phyloP scores from a whole-genome alignment of 1,140 invertebrate species.

The Drosophila ficusphila region DNA sequence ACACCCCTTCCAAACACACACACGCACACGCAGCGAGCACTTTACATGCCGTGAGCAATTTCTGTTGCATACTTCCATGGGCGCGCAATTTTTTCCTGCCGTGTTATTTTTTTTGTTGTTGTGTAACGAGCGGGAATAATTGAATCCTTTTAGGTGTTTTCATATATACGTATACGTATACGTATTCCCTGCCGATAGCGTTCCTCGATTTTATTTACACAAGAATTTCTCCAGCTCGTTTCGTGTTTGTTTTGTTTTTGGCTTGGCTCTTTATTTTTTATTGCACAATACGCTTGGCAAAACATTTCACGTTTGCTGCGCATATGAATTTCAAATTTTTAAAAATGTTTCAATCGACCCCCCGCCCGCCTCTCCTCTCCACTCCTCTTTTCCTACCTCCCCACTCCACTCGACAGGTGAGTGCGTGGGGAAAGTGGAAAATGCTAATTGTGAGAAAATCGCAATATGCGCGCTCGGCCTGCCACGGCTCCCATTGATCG shows the following conservation, averaged over 20 bases:
- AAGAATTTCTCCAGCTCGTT: slow-evolving; percentile 40
- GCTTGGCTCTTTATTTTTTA: slow-evolving; percentile 67
- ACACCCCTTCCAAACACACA: neutral
- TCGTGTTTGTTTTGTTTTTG: slow-evolving; percentile 35
- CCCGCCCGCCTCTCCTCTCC: neutral
- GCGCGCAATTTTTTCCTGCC: slow-evolving; percentile 58
- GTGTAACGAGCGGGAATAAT: slow-evolving; percentile 82
- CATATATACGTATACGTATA: slow-evolving; percentile 43
- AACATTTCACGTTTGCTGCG: slow-evolving; percentile 82
- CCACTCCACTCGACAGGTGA: neutral
- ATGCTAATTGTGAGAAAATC: slow-evolving; percentile 82
- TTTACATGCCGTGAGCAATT: slow-evolving; percentile 79
- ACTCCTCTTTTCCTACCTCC: no score
- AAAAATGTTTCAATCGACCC: slow-evolving; percentile 76
- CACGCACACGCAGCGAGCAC: slow-evolving; percentile 36
- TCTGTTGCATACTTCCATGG: slow-evolving; percentile 80
- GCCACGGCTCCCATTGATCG: slow-evolving; percentile 56
- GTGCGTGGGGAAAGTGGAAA: slow-evolving; percentile 24
- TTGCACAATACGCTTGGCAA: slow-evolving; percentile 79
- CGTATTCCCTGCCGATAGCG: slow-evolving; percentile 29
- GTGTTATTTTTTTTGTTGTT: slow-evolving; percentile 53
- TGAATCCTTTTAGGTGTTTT: slow-evolving; percentile 82
- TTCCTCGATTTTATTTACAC: slow-evolving; percentile 54
- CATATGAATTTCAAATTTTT: slow-evolving; percentile 83
- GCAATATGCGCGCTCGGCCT: slow-evolving; percentile 57